Evolutionary conservation across 2,888 invertebrate genomes (phyloP).

Genomic region (Erebia ligea): DNA sequence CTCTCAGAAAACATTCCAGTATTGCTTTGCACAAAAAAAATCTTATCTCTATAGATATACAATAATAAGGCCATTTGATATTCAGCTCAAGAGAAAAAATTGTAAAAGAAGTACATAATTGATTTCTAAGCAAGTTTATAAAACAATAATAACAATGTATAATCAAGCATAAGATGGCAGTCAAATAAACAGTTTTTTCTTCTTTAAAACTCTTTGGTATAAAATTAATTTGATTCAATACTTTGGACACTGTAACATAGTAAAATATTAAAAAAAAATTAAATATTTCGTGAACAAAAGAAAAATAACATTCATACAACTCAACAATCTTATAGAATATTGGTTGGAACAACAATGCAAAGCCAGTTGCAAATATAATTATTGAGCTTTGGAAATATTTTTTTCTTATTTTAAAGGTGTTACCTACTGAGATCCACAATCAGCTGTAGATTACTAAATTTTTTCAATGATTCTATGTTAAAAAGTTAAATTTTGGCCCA

Average conservation of each 20-base stretch:
- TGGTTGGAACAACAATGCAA: conserved; percentile 54
- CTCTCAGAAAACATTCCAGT: neutral
- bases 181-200: neutral
- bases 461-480: conserved; percentile 15
- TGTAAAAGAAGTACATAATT: conserved; percentile 3
- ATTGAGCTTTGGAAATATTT: conserved; percentile 65
- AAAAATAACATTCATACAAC: conserved; percentile 53
- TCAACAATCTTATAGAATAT: conserved; percentile 70
- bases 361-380: conserved; percentile 46
- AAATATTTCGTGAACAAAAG: conserved; percentile 23
- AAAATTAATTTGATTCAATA: conserved; percentile 19
- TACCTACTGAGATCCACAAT: conserved; percentile 80
- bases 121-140: neutral
- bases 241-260: neutral
- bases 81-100: neutral
- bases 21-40: neutral
- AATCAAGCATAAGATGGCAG: conserved; percentile 4
- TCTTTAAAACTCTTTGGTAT: conserved; percentile 35
- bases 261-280: conserved; percentile 5
- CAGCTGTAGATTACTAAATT: conserved; percentile 79
- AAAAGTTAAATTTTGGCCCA: neutral
- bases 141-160: neutral
- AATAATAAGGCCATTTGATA: conserved; percentile 3
- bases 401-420: conserved; percentile 57
- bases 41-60: conserved; percentile 13